Conservation (phyloP, 2,797 vertebrate species). For the Phalanger gymnotis region DNA sequence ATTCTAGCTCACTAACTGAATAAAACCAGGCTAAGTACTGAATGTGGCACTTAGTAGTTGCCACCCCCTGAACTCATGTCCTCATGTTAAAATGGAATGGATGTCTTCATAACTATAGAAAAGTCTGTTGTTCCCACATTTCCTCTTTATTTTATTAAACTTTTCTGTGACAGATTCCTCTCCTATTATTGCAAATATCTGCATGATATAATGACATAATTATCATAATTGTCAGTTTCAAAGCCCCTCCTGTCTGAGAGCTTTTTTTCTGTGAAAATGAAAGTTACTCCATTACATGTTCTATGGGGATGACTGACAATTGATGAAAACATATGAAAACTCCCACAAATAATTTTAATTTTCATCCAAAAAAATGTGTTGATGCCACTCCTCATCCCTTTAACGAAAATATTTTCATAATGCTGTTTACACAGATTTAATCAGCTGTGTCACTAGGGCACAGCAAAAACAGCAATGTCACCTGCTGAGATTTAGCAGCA, state of each 20-base stretch:
- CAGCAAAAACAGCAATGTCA: conserved; percentile 83
- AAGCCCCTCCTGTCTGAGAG: conserved; percentile 68
- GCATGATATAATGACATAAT: conserved; percentile 70
- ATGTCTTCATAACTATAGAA: conserved; percentile 25
- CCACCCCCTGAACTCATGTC: background rate
- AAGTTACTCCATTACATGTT: conserved; percentile 69
- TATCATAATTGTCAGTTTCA: conserved; percentile 71
- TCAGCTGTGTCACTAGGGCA: conserved; percentile 83
- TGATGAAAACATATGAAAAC: conserved; percentile 78
- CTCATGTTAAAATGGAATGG: conserved; percentile 48
- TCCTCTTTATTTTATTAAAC: conserved; percentile 74
- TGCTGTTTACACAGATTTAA: conserved; percentile 85
- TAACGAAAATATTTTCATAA: conserved; percentile 78
- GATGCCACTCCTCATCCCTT: conserved; percentile 67
- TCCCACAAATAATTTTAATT: conserved; percentile 75
- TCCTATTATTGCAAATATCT: conserved; percentile 70
- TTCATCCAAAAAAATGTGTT: conserved; percentile 80
- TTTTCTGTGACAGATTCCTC: conserved; percentile 70
- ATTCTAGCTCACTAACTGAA: background rate
- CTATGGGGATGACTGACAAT: conserved; percentile 72
- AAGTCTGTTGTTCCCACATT: conserved; percentile 46
- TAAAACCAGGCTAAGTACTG: background rate
- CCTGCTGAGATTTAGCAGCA: conserved; percentile 84
- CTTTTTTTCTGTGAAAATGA: conserved; percentile 73
- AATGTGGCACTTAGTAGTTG: background rate